Base-by-base conservation (phyloP, 2,797 vertebrate species). In the Coranthus polyacanthus region DNA sequence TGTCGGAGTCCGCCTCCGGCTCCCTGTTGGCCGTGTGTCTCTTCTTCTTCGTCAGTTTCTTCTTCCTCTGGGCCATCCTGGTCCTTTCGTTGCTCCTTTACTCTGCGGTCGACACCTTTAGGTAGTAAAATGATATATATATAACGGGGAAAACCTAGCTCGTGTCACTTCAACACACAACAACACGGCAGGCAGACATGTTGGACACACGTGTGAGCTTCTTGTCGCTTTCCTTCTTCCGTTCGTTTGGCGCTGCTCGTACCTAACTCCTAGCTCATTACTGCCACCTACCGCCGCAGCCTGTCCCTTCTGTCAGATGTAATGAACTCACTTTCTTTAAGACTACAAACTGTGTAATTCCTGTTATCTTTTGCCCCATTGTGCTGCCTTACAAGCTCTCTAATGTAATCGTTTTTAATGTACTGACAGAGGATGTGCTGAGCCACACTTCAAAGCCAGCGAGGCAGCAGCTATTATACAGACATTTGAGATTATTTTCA, bases 51-150 rank as follows among this genome's bases (percentile, higher is more conserved):
- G 81, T 92, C 5, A 91, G 20, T 36, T 89, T 94, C 84, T 94
- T 95, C 85, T 93, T 96, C 18, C 90, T 92, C 60, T 93, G 93
- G 0, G 92, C 94, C 95, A 96, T 96, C 16, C 0, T 69, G 34
- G 26, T 5, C 12, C 24, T 63, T 69, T 17, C 8, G 7, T n/a
- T 2, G 1, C n/a, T 17, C 6, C 22, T 38, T 15, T 3, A 15
- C 4, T 6, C 29, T 8, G 3, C 1, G 1, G 0, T 18, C 8
- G 12, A 2, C 12, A 38, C 17, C n/a, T 55, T 68, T 8, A 6
- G 12, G 17, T 29, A 29, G 12, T 1, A 0, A 32, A 22, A 38
- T 2, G 42, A 57, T 24, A 12, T 11, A 34, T 5, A 51, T 37
- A n/a, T n/a, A 72, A 46, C 11, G 2, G 10, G 1, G 15, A 10